These are phyloP conservation scores for Rhopalosiphum maidis DNA, from an alignment of 1,140 invertebrate species.

Conservation along the genomic window DNA sequence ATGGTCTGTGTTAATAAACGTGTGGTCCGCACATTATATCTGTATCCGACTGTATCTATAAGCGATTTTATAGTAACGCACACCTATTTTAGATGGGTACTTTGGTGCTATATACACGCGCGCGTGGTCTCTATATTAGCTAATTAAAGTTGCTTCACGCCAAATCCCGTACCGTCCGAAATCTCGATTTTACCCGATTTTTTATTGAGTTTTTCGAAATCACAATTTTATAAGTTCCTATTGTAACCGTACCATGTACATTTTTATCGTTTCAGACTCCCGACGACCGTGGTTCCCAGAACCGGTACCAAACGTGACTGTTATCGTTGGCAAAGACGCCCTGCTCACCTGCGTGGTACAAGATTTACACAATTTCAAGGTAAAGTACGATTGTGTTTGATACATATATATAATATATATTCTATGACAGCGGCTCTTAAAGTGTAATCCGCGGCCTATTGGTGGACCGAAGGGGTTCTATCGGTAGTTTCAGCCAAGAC, in stretches of 20 bases:
- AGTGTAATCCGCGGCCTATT: no score
- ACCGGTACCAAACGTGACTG: constrained; percentile 90
- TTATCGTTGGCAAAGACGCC: constrained; percentile 86
- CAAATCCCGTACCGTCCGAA: neutral
- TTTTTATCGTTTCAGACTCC: constrained; percentile 24
- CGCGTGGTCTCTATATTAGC: neutral
- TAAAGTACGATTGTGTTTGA: constrained; percentile 63
- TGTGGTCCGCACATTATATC: neutral
- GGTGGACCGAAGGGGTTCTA: no score
- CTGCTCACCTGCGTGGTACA: constrained; percentile 93
- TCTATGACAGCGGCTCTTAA: no score
- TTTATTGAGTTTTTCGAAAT: neutral
- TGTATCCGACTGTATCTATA: neutral
- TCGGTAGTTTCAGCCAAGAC: no score
- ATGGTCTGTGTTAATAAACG: neutral
- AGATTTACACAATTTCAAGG: constrained; percentile 88
- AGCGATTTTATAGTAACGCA: neutral
- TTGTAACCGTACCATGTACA: neutral
- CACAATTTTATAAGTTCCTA: neutral
- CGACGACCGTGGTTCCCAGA: constrained; percentile 80
- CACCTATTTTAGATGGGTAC: no score
- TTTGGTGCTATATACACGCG: neutral
- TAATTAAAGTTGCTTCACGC: neutral
- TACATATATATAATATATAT: no score
- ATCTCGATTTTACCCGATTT: neutral